These are phyloP conservation scores for Serripes groenlandicus DNA, from an alignment of 2,888 invertebrate species.

Conservation along the genomic window DNA sequence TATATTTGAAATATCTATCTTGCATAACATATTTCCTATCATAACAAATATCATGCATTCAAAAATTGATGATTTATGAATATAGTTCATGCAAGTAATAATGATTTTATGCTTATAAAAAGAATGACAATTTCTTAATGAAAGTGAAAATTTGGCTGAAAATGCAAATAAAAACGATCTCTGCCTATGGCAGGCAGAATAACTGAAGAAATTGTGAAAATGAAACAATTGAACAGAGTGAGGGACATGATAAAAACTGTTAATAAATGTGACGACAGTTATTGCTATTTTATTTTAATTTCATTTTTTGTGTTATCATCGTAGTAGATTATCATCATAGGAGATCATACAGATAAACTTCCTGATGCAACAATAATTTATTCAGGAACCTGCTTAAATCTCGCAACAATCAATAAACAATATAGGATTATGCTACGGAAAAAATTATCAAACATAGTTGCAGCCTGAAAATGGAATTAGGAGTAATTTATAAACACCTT, in stretches of 20 bases:
- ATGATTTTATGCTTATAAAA: background rate
- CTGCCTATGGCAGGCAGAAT: conserved; percentile 6
- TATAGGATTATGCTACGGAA: background rate
- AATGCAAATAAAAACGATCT: conserved; percentile 7
- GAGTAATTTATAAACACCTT: conserved; percentile 4
- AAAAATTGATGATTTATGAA: too few species aligned
- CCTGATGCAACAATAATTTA: too few species aligned
- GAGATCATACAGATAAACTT: too few species aligned
- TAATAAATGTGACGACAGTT: conserved; percentile 20
- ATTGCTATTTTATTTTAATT: too few species aligned
- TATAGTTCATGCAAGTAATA: conserved; percentile 6
- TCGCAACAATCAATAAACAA: conserved; percentile 4
- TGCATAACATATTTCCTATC: background rate
- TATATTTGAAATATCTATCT: too few species aligned
- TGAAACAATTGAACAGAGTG: conserved; percentile 2
- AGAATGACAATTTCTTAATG: conserved; percentile 9
- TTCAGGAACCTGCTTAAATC: background rate
- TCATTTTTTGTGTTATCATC: too few species aligned
- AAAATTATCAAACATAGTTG: conserved; percentile 12
- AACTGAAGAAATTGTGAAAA: conserved; percentile 7
- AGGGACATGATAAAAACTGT: conserved; percentile 14
- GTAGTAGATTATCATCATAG: too few species aligned
- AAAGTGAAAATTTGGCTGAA: conserved; percentile 1
- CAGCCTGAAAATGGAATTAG: conserved; percentile 19
- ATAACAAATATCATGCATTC: conserved; percentile 5